These are phyloP conservation scores for Anguilla marmorata DNA, from an alignment of 2,797 vertebrate genomes.

Conservation along the genomic window DNA sequence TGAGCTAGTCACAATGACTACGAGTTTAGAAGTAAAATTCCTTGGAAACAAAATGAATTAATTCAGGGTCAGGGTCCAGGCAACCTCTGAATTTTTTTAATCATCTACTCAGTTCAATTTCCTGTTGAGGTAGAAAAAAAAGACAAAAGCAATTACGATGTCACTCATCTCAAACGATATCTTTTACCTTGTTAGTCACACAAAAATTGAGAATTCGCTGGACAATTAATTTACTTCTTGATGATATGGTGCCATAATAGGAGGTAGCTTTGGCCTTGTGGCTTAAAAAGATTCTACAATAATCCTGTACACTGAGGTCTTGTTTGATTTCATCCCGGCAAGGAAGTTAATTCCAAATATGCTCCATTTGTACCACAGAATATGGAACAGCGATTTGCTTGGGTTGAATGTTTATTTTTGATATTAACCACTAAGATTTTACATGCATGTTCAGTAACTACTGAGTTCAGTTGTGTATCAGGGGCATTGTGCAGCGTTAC, in stretches of 20 bases:
- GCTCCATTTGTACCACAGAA: background rate
- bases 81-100: background rate
- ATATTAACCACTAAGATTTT: background rate
- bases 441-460: background rate
- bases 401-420: background rate
- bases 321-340: background rate
- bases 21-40: constrained; percentile 7
- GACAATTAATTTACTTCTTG: constrained; percentile 20
- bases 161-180: constrained; percentile 22
- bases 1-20: background rate
- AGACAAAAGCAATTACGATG: constrained; percentile 12
- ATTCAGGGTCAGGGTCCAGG: background rate
- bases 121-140: constrained; percentile 5
- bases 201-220: background rate
- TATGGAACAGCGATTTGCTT: background rate
- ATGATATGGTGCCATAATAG: background rate
- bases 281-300: background rate
- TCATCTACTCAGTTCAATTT: constrained; percentile 26
- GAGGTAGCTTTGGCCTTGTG: background rate
- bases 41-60: constrained; percentile 11
- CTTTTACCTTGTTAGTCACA: constrained; percentile 13
- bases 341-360: background rate
- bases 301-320: background rate
- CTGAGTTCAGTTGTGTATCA: background rate
- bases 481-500: background rate